Conservation (phyloP, 2,888 invertebrate species). For the Drosophila dives region DNA sequence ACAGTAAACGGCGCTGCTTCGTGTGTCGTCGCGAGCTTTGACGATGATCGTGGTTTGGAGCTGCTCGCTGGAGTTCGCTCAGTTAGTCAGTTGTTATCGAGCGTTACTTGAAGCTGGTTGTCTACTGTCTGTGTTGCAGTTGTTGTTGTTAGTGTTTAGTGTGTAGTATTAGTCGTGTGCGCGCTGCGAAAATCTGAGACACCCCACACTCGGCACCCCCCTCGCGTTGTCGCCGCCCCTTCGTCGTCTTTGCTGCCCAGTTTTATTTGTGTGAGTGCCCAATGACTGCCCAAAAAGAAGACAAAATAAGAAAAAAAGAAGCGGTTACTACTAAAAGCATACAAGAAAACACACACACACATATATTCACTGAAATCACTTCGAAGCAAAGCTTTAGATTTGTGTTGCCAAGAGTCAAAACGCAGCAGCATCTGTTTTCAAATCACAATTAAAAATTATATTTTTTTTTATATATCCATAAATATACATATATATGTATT, state of each 20-base stretch:
- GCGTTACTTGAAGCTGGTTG: conserved; percentile 72
- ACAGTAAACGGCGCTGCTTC: conserved; percentile 21
- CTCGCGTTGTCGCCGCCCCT: conserved; percentile 67
- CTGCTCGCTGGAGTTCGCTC: conserved; percentile 42
- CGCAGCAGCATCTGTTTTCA: conserved; percentile 45
- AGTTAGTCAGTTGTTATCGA: conserved; percentile 69
- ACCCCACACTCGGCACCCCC: conserved; percentile 13
- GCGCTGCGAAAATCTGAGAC: conserved; percentile 73
- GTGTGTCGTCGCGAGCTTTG: conserved; percentile 32
- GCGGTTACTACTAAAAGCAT: conserved; percentile 45
- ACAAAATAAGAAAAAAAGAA: conserved; percentile 30
- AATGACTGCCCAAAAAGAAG: conserved; percentile 54
- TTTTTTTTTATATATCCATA: neutral
- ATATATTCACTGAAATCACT: conserved; percentile 27
- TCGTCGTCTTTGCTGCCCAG: conserved; percentile 37
- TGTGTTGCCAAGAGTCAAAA: conserved; percentile 62
- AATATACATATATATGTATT: neutral
- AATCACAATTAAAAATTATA: conserved; percentile 42
- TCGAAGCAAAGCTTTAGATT: conserved; percentile 30
- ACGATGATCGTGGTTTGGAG: conserved; percentile 35
- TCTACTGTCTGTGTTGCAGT: conserved; percentile 35
- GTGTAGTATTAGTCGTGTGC: conserved; percentile 49
- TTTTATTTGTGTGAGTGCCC: conserved; percentile 66
- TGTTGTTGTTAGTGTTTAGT: conserved; percentile 51
- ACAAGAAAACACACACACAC: conserved; percentile 30